Base-by-base conservation (phyloP, 2,113 vertebrate genomes). In the Rhadina sibilatrix region DNA sequence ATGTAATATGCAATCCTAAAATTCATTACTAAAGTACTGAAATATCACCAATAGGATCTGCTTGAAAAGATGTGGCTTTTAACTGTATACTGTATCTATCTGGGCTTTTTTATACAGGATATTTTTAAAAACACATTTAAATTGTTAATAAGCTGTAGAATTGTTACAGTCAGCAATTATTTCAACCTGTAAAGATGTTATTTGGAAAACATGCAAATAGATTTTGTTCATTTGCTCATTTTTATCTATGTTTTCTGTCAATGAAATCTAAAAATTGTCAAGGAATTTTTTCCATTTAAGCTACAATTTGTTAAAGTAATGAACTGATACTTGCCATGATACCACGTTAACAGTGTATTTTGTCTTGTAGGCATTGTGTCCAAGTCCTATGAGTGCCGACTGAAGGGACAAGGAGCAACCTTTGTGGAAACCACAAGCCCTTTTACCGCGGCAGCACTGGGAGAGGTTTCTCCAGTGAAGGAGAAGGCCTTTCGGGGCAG, bases 371-470 rank as follows among this genome's bases (percentile, higher is more conserved):
- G 99, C 91, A 99, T 99, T 5, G 99, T 99, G 57, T 99, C 99
- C 93, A 99, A 99, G 97, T 99, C 99, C 25, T 99, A 99, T 4
- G 99, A 99, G 95, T 99, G 99, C 88, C 99, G 99, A 11, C 97
- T 99, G 69, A 99, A 99, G 97, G 99, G 99, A 37, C 99, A 99
- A 87, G 99, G 99, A 24, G 99, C 99, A 40, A 96, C 99, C 7
- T 99, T 99, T 83, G 99, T 99, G 94, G 98, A 99, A 97, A 97
- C 99, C 1, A 98, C 98, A 2, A 92, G 97, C 22, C 89, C 98
- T 21, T 98, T 98, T 28, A 98, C 98, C 0, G 98, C 97, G 0
- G 96, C 97, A 18, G 95, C 98, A 1, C 93, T 98, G 44, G 97
- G 94, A 5, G 98, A 98, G 33, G 96, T 93, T 57, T 95, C 97